These are phyloP conservation scores for Mobula hypostoma DNA, from an alignment of 2,113 vertebrate genomes.

Conservation along the genomic window DNA sequence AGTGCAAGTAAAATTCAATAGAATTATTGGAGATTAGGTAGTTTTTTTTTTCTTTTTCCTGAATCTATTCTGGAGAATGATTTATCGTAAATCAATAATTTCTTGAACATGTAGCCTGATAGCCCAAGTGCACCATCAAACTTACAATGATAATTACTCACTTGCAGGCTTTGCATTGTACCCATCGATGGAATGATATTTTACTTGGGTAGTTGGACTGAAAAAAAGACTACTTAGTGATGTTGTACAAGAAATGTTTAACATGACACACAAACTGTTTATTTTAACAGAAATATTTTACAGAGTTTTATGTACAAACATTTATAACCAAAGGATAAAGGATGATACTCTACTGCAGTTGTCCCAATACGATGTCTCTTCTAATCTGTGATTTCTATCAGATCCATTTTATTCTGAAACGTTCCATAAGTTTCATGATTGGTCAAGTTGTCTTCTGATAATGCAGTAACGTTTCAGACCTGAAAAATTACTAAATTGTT, in stretches of 20 bases:
- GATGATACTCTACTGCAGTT: neutral
- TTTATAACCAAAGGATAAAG: neutral
- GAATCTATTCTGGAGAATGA: neutral
- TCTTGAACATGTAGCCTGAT: neutral
- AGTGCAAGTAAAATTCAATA: neutral
- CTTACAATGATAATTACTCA: neutral
- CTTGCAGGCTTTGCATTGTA: no score
- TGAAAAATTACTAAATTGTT: neutral
- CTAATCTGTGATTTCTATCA: neutral
- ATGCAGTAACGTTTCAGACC: neutral
- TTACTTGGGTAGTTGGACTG: no score
- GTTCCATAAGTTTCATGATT: neutral
- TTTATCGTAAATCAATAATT: neutral
- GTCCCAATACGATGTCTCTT: neutral
- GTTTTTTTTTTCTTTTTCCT: neutral
- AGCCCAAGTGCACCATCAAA: neutral
- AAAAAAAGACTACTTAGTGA: neutral
- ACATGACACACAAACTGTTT: slow-evolving; percentile 21
- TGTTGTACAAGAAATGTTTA: neutral
- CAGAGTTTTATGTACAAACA: slow-evolving; percentile 22
- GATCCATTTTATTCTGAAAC: slow-evolving; percentile 4
- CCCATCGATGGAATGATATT: no score
- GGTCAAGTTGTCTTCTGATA: neutral
- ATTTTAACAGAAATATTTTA: slow-evolving; percentile 35
- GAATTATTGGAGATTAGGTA: neutral